Evolutionary conservation across 2,113 vertebrate genomes (phyloP), one percentile per base, ranked within the genome.

Genomic region (Pica pica): DNA sequence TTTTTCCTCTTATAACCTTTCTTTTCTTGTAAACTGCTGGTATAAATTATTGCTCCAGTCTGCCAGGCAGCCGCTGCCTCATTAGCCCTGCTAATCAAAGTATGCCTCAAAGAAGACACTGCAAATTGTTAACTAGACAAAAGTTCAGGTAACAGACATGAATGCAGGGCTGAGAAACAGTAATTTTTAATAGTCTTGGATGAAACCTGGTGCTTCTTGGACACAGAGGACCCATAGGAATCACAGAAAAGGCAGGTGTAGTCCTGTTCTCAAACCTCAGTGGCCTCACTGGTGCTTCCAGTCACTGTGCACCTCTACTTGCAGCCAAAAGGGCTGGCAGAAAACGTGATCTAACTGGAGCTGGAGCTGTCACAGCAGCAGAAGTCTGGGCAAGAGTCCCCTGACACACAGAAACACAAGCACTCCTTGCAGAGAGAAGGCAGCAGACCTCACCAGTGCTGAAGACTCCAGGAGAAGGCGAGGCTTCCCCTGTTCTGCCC

Each of bases 41-140:
- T 71, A 75, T 91, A 71, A 92, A 83, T 92, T 71, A 89, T 49
- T 81, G 39, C 49, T 95, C n/a, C 74, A 68, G 69, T 55, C 82
- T 80, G 78, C 80, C 82, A 88, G 57, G 61, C 70, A 91, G 74
- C 64, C 74, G 63, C 76, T 81, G 79, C 61, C 69, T 94, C 91
- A 56, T 92, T 81, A 95, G 89, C 52, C 85, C 81, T 94, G 78
- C 87, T 91, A 90, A 95, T 91, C 93, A 80, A 96, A 93, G 46
- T 47, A 68, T 56, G 71, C 82, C 70, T 95, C 63, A 52, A 74
- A 77, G 87, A 96, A 84, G 41, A 35, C 41, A 60, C 41, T 91
- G 83, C 53, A 78, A 82, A 84, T 33, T 84, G 65, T 84, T 89
- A 94, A 77, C 70, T 24, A 77, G 87, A 83, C 59, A 74, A 65